Conservation (phyloP, 1,140 invertebrate genomes). For the Caenorhabditis latens region DNA sequence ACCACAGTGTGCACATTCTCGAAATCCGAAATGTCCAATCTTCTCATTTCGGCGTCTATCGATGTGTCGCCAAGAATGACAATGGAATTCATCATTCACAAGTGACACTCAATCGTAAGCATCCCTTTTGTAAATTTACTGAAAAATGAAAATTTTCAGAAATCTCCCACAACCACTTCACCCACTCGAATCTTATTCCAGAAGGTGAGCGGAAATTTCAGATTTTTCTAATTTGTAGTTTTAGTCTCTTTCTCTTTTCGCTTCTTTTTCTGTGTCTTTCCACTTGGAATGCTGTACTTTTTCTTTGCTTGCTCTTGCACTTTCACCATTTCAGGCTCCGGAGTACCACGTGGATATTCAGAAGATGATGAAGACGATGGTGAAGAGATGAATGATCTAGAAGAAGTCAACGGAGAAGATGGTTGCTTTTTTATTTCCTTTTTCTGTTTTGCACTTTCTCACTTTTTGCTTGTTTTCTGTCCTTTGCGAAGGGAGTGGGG, state of each 20-base stretch:
- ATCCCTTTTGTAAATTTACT: not conserved
- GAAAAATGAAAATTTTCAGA: constrained; percentile 19
- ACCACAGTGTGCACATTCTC: constrained; percentile 64
- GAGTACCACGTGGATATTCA: constrained; percentile 20
- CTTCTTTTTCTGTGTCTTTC: not conserved
- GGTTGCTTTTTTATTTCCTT: not conserved
- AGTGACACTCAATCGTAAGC: constrained; percentile 63
- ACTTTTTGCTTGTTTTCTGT: not conserved
- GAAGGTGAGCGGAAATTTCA: constrained; percentile 55
- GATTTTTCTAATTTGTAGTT: not conserved
- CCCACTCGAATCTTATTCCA: constrained; percentile 51
- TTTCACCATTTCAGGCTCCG: constrained; percentile 47
- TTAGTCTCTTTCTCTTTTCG: not conserved
- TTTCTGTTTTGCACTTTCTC: not conserved
- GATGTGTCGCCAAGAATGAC: constrained; percentile 67
- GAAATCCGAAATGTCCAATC: constrained; percentile 63
- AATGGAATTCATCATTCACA: constrained; percentile 65
- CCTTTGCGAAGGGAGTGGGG: not conserved
- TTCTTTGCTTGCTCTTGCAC: constrained; percentile 12
- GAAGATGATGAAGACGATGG: constrained; percentile 35
- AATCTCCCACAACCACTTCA: constrained; percentile 42
- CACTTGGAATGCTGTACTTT: constrained; percentile 13
- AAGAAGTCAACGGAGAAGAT: not conserved
- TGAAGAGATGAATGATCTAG: not conserved
- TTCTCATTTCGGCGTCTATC: constrained; percentile 63